These are phyloP conservation scores for Podargus strigoides DNA, from an alignment of 2,797 vertebrate genomes.

Conservation along the genomic window DNA sequence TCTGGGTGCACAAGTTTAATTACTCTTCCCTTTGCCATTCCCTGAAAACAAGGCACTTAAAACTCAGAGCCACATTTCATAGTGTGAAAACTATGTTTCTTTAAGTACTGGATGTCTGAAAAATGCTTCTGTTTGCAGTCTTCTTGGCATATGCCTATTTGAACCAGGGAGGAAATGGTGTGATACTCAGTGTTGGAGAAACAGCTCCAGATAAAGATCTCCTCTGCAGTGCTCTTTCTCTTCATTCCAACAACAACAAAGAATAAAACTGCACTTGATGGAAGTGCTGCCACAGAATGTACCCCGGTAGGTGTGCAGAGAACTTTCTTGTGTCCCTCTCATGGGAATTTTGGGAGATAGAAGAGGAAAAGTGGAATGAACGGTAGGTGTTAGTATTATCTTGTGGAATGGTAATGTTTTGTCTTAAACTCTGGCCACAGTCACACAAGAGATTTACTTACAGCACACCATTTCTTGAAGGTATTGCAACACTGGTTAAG, in stretches of 20 bases:
- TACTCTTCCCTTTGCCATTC: neutral
- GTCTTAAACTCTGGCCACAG: neutral
- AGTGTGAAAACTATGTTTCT: neutral
- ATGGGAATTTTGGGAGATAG: neutral
- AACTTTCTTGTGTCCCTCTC: neutral
- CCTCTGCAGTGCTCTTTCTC: neutral
- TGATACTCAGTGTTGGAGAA: neutral
- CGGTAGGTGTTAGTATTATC: neutral
- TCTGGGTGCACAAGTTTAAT: neutral
- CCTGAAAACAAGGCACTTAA: neutral
- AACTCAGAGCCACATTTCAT: neutral
- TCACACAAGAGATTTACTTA: neutral
- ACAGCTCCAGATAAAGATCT: conserved; percentile 7
- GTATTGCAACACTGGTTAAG: neutral
- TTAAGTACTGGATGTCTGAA: conserved; percentile 27
- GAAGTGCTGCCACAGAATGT: neutral
- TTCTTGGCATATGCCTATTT: neutral
- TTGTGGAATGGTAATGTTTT: neutral
- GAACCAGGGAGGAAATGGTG: neutral
- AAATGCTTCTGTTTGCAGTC: conserved; percentile 32
- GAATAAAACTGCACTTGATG: neutral
- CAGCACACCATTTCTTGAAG: neutral
- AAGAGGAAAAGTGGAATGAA: neutral
- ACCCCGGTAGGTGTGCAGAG: neutral
- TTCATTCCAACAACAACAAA: conserved; percentile 2